These are phyloP conservation scores for Ecliptopera silaceata DNA, from an alignment of 2,888 invertebrate genomes.

Conservation along the genomic window DNA sequence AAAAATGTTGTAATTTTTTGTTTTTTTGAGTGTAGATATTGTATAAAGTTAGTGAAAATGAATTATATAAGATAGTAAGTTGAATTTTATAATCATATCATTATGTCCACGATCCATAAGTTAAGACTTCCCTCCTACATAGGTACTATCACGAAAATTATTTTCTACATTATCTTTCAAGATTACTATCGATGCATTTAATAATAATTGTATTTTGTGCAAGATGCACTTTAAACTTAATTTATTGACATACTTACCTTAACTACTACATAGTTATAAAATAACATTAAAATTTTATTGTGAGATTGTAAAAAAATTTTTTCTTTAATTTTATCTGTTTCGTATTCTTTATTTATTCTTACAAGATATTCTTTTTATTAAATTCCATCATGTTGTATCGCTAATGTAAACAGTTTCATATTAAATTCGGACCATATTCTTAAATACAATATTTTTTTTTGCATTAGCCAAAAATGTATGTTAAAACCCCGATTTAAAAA, in stretches of 20 bases:
- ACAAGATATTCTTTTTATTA: background rate
- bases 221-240: conserved; percentile 15
- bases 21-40: conserved; percentile 75
- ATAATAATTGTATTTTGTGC: conserved; percentile 18
- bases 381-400: too few species aligned
- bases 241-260: conserved; percentile 16
- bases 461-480: too few species aligned
- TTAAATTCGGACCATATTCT: too few species aligned
- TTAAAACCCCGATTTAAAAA: too few species aligned
- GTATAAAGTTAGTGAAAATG: conserved; percentile 73
- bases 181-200: conserved; percentile 21
- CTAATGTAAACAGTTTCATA: too few species aligned
- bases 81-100: conserved; percentile 82
- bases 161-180: conserved; percentile 39
- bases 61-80: conserved; percentile 70
- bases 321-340: background rate
- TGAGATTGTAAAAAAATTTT: background rate
- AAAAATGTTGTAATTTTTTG: conserved; percentile 61
- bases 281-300: conserved; percentile 8
- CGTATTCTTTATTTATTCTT: background rate
- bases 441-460: too few species aligned
- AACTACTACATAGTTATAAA: conserved; percentile 5
- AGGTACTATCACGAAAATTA: conserved; percentile 38
- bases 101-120: conserved; percentile 58
- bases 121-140: conserved; percentile 37